These are phyloP conservation scores for Cyclargus thomasi DNA, from an alignment of 1,140 invertebrate genomes.

Conservation along the genomic window DNA sequence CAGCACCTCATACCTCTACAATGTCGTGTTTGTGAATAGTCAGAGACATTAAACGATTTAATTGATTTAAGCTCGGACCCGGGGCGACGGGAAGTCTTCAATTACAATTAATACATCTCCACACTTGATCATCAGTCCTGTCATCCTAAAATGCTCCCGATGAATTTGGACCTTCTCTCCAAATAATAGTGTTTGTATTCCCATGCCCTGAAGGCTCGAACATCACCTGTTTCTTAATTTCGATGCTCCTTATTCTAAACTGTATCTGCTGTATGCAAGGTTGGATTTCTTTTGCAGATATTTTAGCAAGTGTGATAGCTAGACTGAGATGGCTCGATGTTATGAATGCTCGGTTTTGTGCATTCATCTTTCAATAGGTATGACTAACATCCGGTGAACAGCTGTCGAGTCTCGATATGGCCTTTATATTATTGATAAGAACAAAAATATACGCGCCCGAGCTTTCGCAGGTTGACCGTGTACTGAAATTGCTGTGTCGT, in stretches of 20 bases:
- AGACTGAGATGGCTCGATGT: background rate
- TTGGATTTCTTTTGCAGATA: background rate
- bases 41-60: conserved; percentile 29
- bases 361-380: conserved; percentile 4
- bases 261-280: background rate
- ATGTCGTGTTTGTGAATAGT: conserved; percentile 22
- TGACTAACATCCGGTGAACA: conserved; percentile 9
- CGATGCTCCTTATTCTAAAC: background rate
- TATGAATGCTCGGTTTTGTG: background rate
- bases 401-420: background rate
- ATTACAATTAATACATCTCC: conserved; percentile 60
- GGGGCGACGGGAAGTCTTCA: conserved; percentile 61
- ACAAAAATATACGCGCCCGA: background rate
- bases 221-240: background rate
- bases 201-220: background rate
- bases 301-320: background rate
- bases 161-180: conserved; percentile 17
- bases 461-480: background rate
- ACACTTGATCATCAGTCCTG: conserved; percentile 28
- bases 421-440: background rate
- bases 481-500: background rate
- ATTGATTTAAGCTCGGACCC: conserved; percentile 39
- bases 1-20: conserved; percentile 6
- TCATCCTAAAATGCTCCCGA: background rate
- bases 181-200: conserved; percentile 27